phyloP scores from a whole-genome alignment of 1,140 invertebrate genomes.

The Drosophila orosa region DNA sequence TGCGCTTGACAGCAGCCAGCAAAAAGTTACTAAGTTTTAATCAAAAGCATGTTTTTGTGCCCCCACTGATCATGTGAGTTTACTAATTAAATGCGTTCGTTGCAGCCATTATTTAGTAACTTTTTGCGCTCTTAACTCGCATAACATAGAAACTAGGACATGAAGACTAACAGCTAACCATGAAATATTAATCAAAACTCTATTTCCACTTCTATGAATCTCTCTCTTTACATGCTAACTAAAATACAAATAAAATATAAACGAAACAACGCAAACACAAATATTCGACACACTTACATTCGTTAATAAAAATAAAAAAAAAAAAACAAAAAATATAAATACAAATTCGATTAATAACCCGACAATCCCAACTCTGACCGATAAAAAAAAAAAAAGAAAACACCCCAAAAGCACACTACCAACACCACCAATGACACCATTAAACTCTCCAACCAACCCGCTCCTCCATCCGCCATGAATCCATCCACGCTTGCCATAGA shows the following conservation, averaged over 20 bases:
- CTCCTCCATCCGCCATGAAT: conserved; percentile 42
- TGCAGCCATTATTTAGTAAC: conserved; percentile 66
- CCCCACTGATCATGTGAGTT: conserved; percentile 29
- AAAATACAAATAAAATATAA: conserved; percentile 32
- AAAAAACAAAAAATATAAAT: conserved; percentile 13
- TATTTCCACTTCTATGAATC: conserved; percentile 78
- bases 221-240: conserved; percentile 79
- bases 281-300: conserved; percentile 37
- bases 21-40: conserved; percentile 70
- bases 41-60: conserved; percentile 31
- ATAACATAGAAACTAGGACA: conserved; percentile 57
- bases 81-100: conserved; percentile 18
- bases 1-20: conserved; percentile 20
- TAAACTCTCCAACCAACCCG: conserved; percentile 28
- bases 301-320: conserved; percentile 59
- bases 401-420: conserved; percentile 32
- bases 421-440: conserved; percentile 27
- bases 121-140: conserved; percentile 70
- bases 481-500: conserved; percentile 42
- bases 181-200: conserved; percentile 72
- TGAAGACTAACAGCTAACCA: conserved; percentile 72
- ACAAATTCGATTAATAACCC: conserved; percentile 30
- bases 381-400: conserved; percentile 10
- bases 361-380: conserved; percentile 16
- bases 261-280: conserved; percentile 36